Evolutionary conservation across 2,888 invertebrate genomes (phyloP).

Genomic region (Drosophila macrospina): DNA sequence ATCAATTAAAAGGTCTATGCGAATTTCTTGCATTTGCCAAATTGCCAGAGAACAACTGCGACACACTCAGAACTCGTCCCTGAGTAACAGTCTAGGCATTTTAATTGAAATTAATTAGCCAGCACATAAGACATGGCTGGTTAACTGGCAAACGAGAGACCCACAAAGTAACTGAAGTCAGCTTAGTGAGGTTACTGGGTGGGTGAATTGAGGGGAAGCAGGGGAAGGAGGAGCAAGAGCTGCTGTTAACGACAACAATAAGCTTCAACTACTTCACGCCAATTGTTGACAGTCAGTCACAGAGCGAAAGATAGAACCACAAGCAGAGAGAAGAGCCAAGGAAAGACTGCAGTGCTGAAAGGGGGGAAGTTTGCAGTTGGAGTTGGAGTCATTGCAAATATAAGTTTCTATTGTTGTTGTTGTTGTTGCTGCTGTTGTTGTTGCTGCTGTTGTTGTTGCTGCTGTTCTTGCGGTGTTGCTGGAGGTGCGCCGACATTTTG

Average conservation of each 20-base stretch:
- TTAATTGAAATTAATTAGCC: constrained; percentile 79
- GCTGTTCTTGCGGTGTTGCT: constrained; percentile 15
- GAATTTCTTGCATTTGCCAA: constrained; percentile 49
- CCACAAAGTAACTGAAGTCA: constrained; percentile 33
- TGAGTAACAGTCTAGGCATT: constrained; percentile 73
- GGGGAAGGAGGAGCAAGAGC: neutral
- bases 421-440: constrained; percentile 12
- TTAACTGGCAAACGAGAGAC: constrained; percentile 58
- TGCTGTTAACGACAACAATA: constrained; percentile 55
- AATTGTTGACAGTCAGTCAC: constrained; percentile 72
- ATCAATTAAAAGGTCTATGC: constrained; percentile 72
- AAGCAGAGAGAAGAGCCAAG: constrained; percentile 5
- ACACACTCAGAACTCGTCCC: constrained; percentile 7
- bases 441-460: constrained; percentile 17
- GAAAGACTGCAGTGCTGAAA: neutral
- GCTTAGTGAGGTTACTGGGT: no score
- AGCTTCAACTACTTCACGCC: constrained; percentile 74
- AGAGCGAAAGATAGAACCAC: constrained; percentile 4
- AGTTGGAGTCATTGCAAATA: constrained; percentile 48
- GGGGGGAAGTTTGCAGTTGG: constrained; percentile 25
- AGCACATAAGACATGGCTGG: constrained; percentile 67
- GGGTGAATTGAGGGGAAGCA: no score
- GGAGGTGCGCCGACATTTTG: constrained; percentile 62
- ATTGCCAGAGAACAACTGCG: constrained; percentile 11
- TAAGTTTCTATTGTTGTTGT: constrained; percentile 12